Evolutionary conservation across 2,113 vertebrate species (phyloP), one percentile per base, ranked within the genome.

Genomic region (Rhynchomys soricoides): DNA sequence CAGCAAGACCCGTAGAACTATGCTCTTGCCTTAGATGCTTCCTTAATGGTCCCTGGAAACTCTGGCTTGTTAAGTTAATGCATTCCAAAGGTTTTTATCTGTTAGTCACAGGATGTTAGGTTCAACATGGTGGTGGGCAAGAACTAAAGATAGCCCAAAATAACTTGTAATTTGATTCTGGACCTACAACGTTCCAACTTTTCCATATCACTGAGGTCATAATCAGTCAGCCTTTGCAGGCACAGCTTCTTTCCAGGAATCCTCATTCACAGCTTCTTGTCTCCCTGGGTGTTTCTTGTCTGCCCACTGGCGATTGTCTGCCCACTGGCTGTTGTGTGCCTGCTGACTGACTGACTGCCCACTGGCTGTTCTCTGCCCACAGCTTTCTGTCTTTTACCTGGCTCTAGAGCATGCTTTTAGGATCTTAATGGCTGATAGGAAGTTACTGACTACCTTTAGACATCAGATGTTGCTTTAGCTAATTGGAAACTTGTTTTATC

Each of bases 331-430:
- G 22, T 64, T 64, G 55, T 4, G 16, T 64, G 62, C 62, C 24
- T 64, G 26, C 62, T 66, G 11, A 1, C 68, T 68, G 59, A 26
- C 15, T 55, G 59, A 7, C 64, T 68, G 66, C 31, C 16, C 31
- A 34, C 31, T 68, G 66, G 66, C 12, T 70, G 15, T n/a, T 71
- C 64, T 68, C 70, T 73, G n/a, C 70, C 21, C 40, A 45, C 40
- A 45, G 73, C 9, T 75, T 45, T 45, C 73, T 7, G 94, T 59
- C 66, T 66, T 78, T 94, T 77, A n/a, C 68, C 31, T 91, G 57
- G 22, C 87, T 95, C 92, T 45, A 95, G 50, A 71, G 13, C 81
- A 64, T 1, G 9, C 77, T 90, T 17, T 90, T 94, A 93, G n/a
- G 24, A 29, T 43, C 81, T 62, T 43, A 87, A 52, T 70, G 48